Base-by-base conservation (phyloP, 2,113 vertebrate genomes). In the Fulica atra region DNA sequence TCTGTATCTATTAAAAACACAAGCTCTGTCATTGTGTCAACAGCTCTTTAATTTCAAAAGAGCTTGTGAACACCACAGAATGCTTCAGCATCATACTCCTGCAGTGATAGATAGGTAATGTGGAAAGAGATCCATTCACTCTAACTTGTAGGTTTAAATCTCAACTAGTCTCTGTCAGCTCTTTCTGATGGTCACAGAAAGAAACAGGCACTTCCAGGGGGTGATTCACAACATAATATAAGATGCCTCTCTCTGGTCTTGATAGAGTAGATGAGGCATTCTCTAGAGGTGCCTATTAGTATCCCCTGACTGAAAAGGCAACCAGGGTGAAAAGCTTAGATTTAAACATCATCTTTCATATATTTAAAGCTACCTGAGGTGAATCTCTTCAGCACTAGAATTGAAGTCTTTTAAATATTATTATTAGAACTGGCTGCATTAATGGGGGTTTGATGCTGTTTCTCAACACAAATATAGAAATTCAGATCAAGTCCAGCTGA, bases 261-360 rank as follows among this genome's bases (percentile, higher is more conserved):
- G 3, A 18, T 0, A 59, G 70, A 82, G 31, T 16, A 53, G 57
- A 53, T 5, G 20, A 79, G 36, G 59, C 1, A 0, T 24, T 57
- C 53, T 71, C 65, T 85, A 42, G 36, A 81, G 65, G 31, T 26
- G 46, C 24, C 76, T 57, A 2, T 79, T 29, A 35, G 13, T 40
- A 85, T 74, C 57, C 66, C 63, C 31, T 72, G 42, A 64, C 61
- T 88, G 46, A 57, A 86, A 86, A 73, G 53, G 36, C n/a, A 72
- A 15, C 31, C 24, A 36, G 16, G 11, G 21, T 63, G 36, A 68
- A 36, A 76, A 54, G 35, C 26, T 71, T 31, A 51, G n/a, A 71
- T 56, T 63, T 86, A 76, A 94, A 79, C 46, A 72, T 31, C 29
- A 68, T 85, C 33, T 63, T 74, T 50, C 54, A 82, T 31, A 16